Conservation (phyloP, 2,888 invertebrate species). For the Thera britannica region DNA sequence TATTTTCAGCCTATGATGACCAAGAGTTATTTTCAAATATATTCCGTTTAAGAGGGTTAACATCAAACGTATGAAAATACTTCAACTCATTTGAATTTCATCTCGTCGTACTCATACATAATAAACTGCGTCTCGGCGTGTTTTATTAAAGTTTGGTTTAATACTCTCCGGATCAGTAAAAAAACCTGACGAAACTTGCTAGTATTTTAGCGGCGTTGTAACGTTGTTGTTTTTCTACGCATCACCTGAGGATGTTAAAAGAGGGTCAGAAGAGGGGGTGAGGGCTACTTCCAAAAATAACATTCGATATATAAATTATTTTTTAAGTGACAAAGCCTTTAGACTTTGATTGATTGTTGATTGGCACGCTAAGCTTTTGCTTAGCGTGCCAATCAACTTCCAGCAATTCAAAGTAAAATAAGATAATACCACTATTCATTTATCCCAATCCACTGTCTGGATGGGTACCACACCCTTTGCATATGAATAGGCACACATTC, state of each 20-base stretch:
- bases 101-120: conserved; percentile 72
- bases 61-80: conserved; percentile 74
- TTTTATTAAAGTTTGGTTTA: conserved; percentile 35
- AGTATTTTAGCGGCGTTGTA: not conserved
- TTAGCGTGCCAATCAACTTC: no score
- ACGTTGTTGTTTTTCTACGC: no score
- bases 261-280: no score
- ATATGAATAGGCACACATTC: conserved; percentile 3
- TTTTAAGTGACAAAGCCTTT: no score
- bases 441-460: not conserved
- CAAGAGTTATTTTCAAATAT: conserved; percentile 29
- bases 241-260: no score
- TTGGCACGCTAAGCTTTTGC: no score
- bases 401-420: no score
- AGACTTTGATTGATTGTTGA: no score
- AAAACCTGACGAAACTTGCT: not conserved
- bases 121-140: conserved; percentile 53
- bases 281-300: no score
- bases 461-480: not conserved
- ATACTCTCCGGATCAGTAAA: conserved; percentile 4
- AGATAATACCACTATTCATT: no score
- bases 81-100: conserved; percentile 77
- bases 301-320: no score
- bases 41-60: conserved; percentile 55
- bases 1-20: conserved; percentile 15